Conservation (phyloP, 2,888 invertebrate species). For the Pachydiplax longipennis region DNA sequence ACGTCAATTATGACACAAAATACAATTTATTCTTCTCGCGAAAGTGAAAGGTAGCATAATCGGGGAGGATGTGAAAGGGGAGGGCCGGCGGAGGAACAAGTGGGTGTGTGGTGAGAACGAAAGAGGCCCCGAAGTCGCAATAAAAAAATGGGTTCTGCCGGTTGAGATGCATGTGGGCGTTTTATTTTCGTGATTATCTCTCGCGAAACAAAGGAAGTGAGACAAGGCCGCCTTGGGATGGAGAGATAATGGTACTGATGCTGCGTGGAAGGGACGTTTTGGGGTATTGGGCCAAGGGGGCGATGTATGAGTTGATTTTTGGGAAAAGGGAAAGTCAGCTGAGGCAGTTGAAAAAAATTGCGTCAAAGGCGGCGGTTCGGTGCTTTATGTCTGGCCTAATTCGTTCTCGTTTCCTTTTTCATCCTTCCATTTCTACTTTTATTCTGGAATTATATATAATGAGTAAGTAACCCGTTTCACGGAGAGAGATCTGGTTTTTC, state of each 20-base stretch:
- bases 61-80: neutral
- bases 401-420: too few species aligned
- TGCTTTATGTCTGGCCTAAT: too few species aligned
- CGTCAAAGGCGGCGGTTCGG: too few species aligned
- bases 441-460: too few species aligned
- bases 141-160: neutral
- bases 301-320: neutral
- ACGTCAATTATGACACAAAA: too few species aligned
- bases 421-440: too few species aligned
- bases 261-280: neutral
- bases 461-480: too few species aligned
- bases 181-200: neutral
- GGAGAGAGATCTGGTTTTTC: too few species aligned
- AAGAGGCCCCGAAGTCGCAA: neutral
- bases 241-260: constrained; percentile 17
- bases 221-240: constrained; percentile 13
- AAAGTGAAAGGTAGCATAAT: neutral
- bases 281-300: neutral
- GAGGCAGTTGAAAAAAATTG: neutral
- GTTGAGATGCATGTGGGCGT: neutral
- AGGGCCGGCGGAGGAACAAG: neutral
- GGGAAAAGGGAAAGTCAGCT: neutral
- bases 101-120: neutral
- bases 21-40: neutral
- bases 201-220: constrained; percentile 43